A percentile compares a stretch with the other conserved stretches of the same genome.
These are phyloP conservation scores for Bombus consobrinus DNA, from an alignment of 1,140 invertebrate genomes.

Conservation along the genomic window DNA sequence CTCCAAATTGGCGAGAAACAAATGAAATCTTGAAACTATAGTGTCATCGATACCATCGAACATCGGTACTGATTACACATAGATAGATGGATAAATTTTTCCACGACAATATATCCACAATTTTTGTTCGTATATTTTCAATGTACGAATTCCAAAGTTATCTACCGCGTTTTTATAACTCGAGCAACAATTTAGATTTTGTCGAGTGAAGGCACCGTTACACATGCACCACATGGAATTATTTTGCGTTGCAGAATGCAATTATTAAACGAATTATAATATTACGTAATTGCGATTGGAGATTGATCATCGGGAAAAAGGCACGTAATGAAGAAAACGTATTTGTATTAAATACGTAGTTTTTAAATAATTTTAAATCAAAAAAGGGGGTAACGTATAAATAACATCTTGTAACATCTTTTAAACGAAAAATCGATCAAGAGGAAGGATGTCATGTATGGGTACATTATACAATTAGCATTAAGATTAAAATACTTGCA, in stretches of 20 bases:
- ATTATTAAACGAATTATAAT: constrained; percentile 29
- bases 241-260: constrained; percentile 27
- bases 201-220: constrained; percentile 33
- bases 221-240: constrained; percentile 38
- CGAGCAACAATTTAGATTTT: constrained; percentile 51
- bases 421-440: constrained; percentile 39
- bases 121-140: constrained; percentile 44
- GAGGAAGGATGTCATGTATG: constrained; percentile 61
- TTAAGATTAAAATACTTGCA: constrained; percentile 47
- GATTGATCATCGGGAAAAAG: constrained; percentile 26
- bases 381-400: constrained; percentile 53
- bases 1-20: constrained; percentile 66
- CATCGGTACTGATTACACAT: constrained; percentile 52
- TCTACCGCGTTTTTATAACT: constrained; percentile 51
- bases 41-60: constrained; percentile 51
- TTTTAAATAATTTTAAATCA: constrained; percentile 31
- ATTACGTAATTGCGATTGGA: constrained; percentile 18
- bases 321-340: constrained; percentile 52
- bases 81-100: constrained; percentile 59
- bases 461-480: constrained; percentile 57
- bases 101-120: constrained; percentile 49
- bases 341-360: constrained; percentile 57
- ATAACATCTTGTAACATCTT: constrained; percentile 57
- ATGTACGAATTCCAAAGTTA: constrained; percentile 45
- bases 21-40: constrained; percentile 54